These are phyloP conservation scores for Gephyroberyx darwinii DNA, from an alignment of 2,797 vertebrate species.

Conservation along the genomic window DNA sequence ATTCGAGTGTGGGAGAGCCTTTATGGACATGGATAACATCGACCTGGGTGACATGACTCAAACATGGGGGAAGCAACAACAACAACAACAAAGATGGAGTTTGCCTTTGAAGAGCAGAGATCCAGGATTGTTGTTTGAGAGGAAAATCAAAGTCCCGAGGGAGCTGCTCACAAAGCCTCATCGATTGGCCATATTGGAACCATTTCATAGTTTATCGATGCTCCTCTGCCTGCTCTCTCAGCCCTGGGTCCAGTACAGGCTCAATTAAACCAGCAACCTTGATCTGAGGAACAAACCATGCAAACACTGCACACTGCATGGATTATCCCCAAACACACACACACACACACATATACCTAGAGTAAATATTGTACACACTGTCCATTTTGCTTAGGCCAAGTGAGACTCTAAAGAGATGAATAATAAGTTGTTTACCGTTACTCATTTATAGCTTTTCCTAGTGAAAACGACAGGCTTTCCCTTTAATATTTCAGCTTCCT, in stretches of 20 bases:
- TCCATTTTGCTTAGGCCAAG: slow-evolving; percentile 44
- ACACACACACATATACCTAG: slow-evolving; percentile 22
- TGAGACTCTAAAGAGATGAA: slow-evolving; percentile 23
- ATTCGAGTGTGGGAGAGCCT: slow-evolving; percentile 79
- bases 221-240: slow-evolving; percentile 72
- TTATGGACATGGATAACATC: slow-evolving; percentile 78
- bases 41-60: slow-evolving; percentile 78
- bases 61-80: slow-evolving; percentile 69
- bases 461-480: slow-evolving; percentile 20
- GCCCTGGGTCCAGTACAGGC: slow-evolving; percentile 66
- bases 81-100: slow-evolving; percentile 75
- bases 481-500: slow-evolving; percentile 30
- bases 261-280: slow-evolving; percentile 82
- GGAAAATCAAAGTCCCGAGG: slow-evolving; percentile 77
- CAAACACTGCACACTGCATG: slow-evolving; percentile 54
- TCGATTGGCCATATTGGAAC: slow-evolving; percentile 79
- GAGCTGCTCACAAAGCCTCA: slow-evolving; percentile 78
- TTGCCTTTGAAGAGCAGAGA: slow-evolving; percentile 79
- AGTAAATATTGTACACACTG: slow-evolving; percentile 34
- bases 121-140: slow-evolving; percentile 79
- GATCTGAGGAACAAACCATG: slow-evolving; percentile 73
- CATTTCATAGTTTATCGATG: slow-evolving; percentile 84
- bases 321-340: slow-evolving; percentile 63
- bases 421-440: slow-evolving; percentile 35
- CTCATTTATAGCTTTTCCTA: slow-evolving; percentile 38